A percentile compares a stretch with the other conserved stretches of the same genome.
These are phyloP conservation scores for Scartelaos histophorus DNA, from an alignment of 2,113 vertebrate species.

Conservation along the genomic window DNA sequence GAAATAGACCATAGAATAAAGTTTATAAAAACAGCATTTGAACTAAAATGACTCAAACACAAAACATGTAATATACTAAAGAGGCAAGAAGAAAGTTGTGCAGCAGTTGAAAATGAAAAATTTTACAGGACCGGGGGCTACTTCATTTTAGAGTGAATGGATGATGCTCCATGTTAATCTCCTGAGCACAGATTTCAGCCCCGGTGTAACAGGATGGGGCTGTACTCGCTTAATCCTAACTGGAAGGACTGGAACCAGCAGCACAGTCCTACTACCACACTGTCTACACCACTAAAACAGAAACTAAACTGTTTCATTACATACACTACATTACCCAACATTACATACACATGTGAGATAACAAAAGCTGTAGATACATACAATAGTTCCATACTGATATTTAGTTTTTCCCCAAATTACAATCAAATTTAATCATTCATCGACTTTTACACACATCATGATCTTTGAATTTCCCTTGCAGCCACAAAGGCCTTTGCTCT, in stretches of 20 bases:
- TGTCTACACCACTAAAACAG: neutral
- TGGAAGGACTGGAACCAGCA: conserved; percentile 3
- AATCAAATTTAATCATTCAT: too few species aligned
- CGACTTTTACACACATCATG: neutral
- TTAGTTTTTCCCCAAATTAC: too few species aligned
- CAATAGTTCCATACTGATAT: too few species aligned
- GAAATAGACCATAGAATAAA: too few species aligned
- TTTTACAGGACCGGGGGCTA: neutral
- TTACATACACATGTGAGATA: too few species aligned
- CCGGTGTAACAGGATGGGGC: conserved; percentile 22
- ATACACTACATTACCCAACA: too few species aligned
- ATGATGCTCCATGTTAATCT: conserved; percentile 26
- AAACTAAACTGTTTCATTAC: too few species aligned
- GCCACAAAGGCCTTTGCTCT: conserved; percentile 2
- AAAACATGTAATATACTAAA: too few species aligned
- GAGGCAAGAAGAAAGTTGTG: too few species aligned
- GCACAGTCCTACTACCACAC: neutral
- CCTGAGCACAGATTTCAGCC: conserved; percentile 13
- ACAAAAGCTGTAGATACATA: too few species aligned
- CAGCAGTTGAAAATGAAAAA: neutral
- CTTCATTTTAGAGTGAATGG: neutral
- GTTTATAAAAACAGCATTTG: too few species aligned
- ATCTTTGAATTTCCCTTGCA: neutral
- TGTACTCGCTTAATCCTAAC: conserved; percentile 32
- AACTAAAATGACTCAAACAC: too few species aligned